Base-by-base conservation (phyloP, 2,888 invertebrate genomes). In the Ganaspis brasiliensis region DNA sequence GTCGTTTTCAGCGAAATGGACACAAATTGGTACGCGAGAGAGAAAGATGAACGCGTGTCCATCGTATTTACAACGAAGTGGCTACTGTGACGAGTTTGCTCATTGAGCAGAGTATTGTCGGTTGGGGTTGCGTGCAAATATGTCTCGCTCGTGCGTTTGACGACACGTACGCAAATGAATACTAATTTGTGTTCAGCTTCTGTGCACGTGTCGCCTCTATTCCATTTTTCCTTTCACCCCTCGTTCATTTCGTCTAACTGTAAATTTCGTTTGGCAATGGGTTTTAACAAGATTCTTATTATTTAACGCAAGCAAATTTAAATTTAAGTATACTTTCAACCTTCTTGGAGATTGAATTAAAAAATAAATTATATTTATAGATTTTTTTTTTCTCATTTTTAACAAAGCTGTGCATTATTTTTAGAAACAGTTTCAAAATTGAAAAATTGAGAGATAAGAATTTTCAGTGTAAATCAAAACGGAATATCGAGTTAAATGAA, bases 401-500 rank as follows among this genome's bases (percentile, higher is more conserved):
- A 52, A 55, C n/a, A 49, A 49, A n/a, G 14, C 49, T 14, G 0
- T 24, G 21, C 10, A 3, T 24, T 24, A 19, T 56, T 10, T 2
- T 12, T 19, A 56, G n/a, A 14, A n/a, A 21, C 10, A 24, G 8
- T 57, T 16, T 67, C 24, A 45, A 45, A 67, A 40, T 24, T 24
- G 6, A 63, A 79, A 81, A 80, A 82, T 79, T 61, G 78, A 74
- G 80, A 78, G 83, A 83, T 86, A 82, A 84, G 85, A 88, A 84
- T 82, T 88, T 85, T 73, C 78, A 78, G 81, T 82, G 82, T 85
- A 87, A 87, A 88, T 88, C 85, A 87, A 84, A 85, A 86, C 80
- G 83, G 84, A 83, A 83, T 86, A 86, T 87, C 82, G 84, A 84
- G 85, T 86, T 86, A 87, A 88, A 86, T 81, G 86, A 85, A 84